These are phyloP conservation scores for Zelostemma sp. DNA, from an alignment of 1,140 invertebrate species.

Conservation along the genomic window DNA sequence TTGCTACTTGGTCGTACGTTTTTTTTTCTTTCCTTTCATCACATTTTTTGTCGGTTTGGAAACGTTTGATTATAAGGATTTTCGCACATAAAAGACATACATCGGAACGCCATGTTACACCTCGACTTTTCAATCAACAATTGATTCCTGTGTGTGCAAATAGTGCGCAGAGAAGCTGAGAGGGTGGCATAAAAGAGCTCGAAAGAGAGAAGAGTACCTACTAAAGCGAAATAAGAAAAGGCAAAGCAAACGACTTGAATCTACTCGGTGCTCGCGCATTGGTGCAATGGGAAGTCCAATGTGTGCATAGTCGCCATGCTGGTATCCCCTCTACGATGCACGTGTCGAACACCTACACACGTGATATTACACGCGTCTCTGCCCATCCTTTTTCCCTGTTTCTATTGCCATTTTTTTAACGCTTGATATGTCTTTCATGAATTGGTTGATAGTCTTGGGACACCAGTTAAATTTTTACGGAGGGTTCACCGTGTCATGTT, in stretches of 20 bases:
- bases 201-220: slow-evolving; percentile 49
- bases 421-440: slow-evolving; percentile 21
- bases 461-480: slow-evolving; percentile 9
- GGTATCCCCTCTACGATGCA: slow-evolving; percentile 56
- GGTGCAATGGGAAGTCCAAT: slow-evolving; percentile 55
- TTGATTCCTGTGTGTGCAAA: slow-evolving; percentile 21
- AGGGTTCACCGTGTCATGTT: slow-evolving; percentile 17
- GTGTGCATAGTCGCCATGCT: slow-evolving; percentile 68
- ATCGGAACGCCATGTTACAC: slow-evolving; percentile 19
- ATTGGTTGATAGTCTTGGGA: slow-evolving; percentile 17
- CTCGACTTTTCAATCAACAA: slow-evolving; percentile 28
- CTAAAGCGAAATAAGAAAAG: slow-evolving; percentile 43
- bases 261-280: slow-evolving; percentile 65
- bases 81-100: slow-evolving; percentile 20
- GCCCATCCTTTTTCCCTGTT: slow-evolving; percentile 26
- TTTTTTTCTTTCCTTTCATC: neutral
- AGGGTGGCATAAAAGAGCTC: slow-evolving; percentile 39
- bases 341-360: slow-evolving; percentile 59
- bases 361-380: slow-evolving; percentile 44
- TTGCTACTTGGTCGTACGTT: too few relatives aligned
- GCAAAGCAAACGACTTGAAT: slow-evolving; percentile 53
- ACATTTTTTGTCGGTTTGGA: neutral
- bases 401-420: slow-evolving; percentile 14
- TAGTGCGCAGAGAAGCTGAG: slow-evolving; percentile 32
- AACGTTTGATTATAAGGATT: neutral